Percentiles rank a stretch among this genome's conserved stretches.
phyloP scores from a whole-genome alignment of 92 coral and sea anemone species.

The Parazoanthus atlanticus region DNA sequence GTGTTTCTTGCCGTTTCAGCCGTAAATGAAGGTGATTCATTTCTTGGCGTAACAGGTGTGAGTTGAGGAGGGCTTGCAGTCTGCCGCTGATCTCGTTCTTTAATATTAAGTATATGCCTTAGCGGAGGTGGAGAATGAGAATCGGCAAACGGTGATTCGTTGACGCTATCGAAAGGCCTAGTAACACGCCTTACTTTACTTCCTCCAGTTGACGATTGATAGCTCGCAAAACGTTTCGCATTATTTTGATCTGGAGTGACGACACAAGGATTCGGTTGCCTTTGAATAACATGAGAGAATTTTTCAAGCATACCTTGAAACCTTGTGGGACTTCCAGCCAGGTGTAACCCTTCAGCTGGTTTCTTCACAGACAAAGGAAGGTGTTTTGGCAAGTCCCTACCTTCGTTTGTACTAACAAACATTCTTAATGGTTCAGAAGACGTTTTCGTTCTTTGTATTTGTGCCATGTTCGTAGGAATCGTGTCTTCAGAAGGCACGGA shows the following conservation, averaged over 20 bases:
- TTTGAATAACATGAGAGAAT: conserved; percentile 24
- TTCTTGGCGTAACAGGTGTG: conserved; percentile 24
- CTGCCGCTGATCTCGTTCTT: background rate
- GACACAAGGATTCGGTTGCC: conserved; percentile 31
- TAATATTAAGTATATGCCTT: conserved; percentile 21
- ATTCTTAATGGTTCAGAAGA: background rate
- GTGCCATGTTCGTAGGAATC: background rate
- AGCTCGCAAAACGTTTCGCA: background rate
- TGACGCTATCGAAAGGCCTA: background rate
- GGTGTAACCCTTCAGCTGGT: conserved; percentile 20
- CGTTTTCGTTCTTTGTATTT: background rate
- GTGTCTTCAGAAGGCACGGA: conserved; percentile 2
- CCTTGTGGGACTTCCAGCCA: conserved; percentile 33
- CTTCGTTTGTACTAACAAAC: background rate
- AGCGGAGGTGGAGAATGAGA: conserved; percentile 28
- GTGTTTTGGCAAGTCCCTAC: background rate
- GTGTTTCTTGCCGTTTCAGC: background rate
- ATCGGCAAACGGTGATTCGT: background rate
- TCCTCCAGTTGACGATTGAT: background rate
- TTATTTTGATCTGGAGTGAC: background rate
- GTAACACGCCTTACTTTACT: background rate
- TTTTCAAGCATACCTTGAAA: conserved; percentile 37
- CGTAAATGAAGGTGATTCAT: conserved; percentile 2
- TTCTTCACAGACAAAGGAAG: background rate
- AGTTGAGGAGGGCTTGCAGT: conserved; percentile 39